Evolutionary conservation across 1,140 invertebrate species (phyloP).

Genomic region (Aplysia californica): DNA sequence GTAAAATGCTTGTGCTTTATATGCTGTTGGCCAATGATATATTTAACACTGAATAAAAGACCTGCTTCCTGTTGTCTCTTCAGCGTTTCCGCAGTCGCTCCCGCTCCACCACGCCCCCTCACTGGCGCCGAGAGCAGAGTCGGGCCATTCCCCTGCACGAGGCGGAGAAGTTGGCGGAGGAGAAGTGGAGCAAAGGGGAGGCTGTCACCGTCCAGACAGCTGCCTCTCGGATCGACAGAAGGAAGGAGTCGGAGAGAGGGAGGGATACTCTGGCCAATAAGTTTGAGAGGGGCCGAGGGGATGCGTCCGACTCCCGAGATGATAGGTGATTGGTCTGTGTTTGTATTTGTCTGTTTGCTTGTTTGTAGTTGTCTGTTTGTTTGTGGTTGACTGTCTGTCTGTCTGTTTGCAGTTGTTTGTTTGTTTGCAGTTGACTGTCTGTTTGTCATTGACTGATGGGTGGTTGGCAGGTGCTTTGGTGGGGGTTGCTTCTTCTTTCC

Average conservation of each 20-base stretch:
- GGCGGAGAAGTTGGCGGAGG: slow-evolving; percentile 30
- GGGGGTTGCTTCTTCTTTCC: too few relatives aligned
- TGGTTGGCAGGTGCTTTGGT: too few relatives aligned
- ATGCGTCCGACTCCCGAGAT: slow-evolving; percentile 12
- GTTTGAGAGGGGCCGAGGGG: slow-evolving; percentile 1
- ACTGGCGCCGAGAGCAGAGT: slow-evolving; percentile 49
- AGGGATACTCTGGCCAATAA: background rate
- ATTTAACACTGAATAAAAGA: too few relatives aligned
- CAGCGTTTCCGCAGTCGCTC: slow-evolving; percentile 48
- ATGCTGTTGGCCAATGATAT: too few relatives aligned
- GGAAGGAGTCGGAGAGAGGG: background rate
- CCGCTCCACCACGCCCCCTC: slow-evolving; percentile 48
- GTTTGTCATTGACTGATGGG: too few relatives aligned
- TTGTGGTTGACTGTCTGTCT: background rate
- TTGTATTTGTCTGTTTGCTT: background rate
- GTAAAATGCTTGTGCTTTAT: too few relatives aligned
- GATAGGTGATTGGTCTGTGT: too few relatives aligned
- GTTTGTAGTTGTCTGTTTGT: background rate
- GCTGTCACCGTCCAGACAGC: slow-evolving; percentile 21
- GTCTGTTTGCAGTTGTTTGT: too few relatives aligned
- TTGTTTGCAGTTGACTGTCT: too few relatives aligned
- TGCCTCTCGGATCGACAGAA: background rate
- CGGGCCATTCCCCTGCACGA: slow-evolving; percentile 27
- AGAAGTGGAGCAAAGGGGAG: slow-evolving; percentile 41
- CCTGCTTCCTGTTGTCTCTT: too few relatives aligned